Conservation (phyloP, 2,888 invertebrate species). For the Oxytorus armatus region DNA sequence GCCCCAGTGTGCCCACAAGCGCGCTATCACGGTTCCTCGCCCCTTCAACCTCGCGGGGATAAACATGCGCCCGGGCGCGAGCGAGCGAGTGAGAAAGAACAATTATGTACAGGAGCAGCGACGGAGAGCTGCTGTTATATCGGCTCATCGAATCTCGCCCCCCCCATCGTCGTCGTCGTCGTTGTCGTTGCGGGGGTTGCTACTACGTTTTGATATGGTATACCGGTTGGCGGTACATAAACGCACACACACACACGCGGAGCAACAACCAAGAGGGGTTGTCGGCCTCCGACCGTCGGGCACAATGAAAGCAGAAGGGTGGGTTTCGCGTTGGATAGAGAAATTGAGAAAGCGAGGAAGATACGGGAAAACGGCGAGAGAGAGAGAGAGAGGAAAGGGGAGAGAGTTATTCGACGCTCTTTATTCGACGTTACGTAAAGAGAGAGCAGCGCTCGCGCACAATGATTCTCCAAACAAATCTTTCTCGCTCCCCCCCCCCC, state of each 20-base stretch:
- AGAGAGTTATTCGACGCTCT: slow-evolving; percentile 21
- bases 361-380: slow-evolving; percentile 21
- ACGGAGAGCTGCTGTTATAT: slow-evolving; percentile 29
- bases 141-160: slow-evolving; percentile 48
- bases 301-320: slow-evolving; percentile 41
- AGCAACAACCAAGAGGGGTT: slow-evolving; percentile 37
- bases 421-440: slow-evolving; percentile 47
- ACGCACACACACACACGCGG: slow-evolving; percentile 14
- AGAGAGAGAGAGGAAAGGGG: slow-evolving; percentile 46
- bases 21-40: slow-evolving; percentile 53
- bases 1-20: slow-evolving; percentile 13
- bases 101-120: slow-evolving; percentile 26
- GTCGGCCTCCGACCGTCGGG: slow-evolving; percentile 46
- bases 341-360: slow-evolving; percentile 74
- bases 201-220: slow-evolving; percentile 19
- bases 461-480: slow-evolving; percentile 49
- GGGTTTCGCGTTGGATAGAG: slow-evolving; percentile 68
- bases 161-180: neutral
- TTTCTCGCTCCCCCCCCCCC: too few relatives aligned
- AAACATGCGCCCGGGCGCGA: slow-evolving; percentile 15
- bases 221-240: neutral
- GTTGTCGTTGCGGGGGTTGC: slow-evolving; percentile 15
- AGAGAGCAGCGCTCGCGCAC: slow-evolving; percentile 26
- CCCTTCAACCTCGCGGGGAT: slow-evolving; percentile 50
- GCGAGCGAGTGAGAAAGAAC: slow-evolving; percentile 31